Conservation (phyloP, 2,888 invertebrate genomes). For the Drosophila rellima region DNA sequence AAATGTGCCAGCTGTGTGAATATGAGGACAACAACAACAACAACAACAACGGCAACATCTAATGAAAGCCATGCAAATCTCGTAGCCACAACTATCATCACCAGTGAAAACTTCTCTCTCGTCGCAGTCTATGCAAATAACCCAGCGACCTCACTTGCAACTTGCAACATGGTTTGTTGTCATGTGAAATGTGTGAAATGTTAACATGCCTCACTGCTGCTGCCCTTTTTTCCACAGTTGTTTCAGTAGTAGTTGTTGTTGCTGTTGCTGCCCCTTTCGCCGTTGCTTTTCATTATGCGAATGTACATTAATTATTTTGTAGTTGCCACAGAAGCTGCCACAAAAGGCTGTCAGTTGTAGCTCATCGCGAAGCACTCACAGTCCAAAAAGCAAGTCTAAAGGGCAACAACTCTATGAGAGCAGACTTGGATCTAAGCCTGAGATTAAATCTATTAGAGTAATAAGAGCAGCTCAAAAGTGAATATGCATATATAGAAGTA, state of each 20-base stretch:
- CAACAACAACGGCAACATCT: conserved; percentile 32
- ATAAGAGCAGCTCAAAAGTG: conserved; percentile 6
- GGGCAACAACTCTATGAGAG: conserved; percentile 3
- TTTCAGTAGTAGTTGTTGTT: conserved; percentile 2
- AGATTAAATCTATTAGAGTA: conserved; percentile 15
- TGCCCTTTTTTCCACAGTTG: conserved; percentile 20
- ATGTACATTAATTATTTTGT: conserved; percentile 78
- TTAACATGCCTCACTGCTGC: conserved; percentile 52
- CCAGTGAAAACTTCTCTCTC: conserved; percentile 20
- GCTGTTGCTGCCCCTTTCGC: conserved; percentile 40
- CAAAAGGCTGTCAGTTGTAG: conserved; percentile 49
- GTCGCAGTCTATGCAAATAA: conserved; percentile 63
- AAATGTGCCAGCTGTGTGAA: conserved; percentile 70
- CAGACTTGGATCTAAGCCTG: conserved; percentile 9
- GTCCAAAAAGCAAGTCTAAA: conserved; percentile 3
- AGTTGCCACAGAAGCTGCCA: conserved; percentile 51
- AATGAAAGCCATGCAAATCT: conserved; percentile 67
- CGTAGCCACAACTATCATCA: conserved; percentile 36
- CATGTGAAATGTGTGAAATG: conserved; percentile 81
- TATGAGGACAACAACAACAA: conserved; percentile 10
- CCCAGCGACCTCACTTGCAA: conserved; percentile 31
- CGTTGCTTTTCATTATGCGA: conserved; percentile 77
- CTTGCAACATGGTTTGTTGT: conserved; percentile 36
- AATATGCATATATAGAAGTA: not conserved
- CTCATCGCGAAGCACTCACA: conserved; percentile 21